A percentile compares a stretch with the other conserved stretches of the same genome.
These are phyloP conservation scores for Rhagoletis pomonella DNA, from an alignment of 1,140 invertebrate genomes.

Conservation along the genomic window DNA sequence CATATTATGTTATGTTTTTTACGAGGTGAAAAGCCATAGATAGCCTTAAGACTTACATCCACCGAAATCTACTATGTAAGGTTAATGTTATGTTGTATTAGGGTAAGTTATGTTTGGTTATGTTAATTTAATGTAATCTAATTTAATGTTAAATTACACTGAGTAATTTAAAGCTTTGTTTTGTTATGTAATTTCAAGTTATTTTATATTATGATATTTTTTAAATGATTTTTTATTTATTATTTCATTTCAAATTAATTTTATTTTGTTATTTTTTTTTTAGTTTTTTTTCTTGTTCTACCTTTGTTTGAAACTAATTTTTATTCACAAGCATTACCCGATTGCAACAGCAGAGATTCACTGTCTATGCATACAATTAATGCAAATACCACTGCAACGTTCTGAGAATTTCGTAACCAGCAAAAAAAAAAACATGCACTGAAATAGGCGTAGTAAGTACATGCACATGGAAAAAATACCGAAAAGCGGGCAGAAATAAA, in stretches of 20 bases:
- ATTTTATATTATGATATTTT: background rate
- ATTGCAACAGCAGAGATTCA: background rate
- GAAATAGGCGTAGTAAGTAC: background rate
- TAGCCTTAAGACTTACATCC: too few relatives aligned
- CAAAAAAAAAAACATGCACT: background rate
- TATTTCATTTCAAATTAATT: background rate
- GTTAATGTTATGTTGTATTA: too few relatives aligned
- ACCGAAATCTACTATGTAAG: too few relatives aligned
- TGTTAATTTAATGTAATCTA: background rate
- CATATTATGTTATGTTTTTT: too few relatives aligned
- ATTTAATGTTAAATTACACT: background rate
- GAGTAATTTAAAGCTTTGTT: background rate
- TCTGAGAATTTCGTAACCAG: background rate
- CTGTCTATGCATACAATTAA: too few relatives aligned
- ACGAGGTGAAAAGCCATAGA: too few relatives aligned
- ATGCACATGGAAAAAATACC: background rate
- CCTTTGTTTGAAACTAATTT: background rate
- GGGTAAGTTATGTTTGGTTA: too few relatives aligned
- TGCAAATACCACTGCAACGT: background rate
- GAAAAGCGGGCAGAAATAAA: conserved; percentile 8
- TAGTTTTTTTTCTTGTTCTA: background rate
- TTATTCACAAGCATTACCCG: background rate
- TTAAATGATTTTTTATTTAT: background rate
- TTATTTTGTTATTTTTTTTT: background rate
- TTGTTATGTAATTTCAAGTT: background rate